These are phyloP conservation scores for Varecia variegata DNA, from an alignment of 2,797 vertebrate genomes.

Conservation along the genomic window DNA sequence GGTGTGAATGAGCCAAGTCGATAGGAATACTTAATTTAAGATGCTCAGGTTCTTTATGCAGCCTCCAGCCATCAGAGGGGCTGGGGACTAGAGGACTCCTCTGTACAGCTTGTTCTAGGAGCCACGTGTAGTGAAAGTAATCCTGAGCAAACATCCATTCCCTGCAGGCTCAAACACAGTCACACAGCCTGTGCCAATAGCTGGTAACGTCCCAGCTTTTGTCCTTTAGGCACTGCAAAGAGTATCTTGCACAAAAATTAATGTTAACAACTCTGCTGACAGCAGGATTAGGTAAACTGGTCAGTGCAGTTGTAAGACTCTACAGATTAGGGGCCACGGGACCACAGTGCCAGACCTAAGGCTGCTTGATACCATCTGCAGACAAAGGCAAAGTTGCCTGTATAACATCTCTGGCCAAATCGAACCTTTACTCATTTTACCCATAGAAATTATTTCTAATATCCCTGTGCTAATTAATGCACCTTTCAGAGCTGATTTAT, in stretches of 20 bases:
- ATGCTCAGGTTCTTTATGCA: neutral
- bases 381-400: neutral
- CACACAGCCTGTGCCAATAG: neutral
- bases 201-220: neutral
- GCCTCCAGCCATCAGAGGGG: neutral
- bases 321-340: fast-evolving
- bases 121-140: no score
- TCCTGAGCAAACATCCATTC: neutral
- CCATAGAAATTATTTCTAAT: neutral
- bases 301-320: neutral
- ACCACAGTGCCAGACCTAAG: neutral
- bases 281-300: neutral
- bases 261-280: no score
- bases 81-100: neutral
- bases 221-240: neutral
- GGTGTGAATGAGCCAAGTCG: neutral
- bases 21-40: neutral
- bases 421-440: neutral
- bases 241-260: neutral
- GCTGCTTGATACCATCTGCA: neutral
- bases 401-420: neutral
- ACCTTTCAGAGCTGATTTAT: neutral
- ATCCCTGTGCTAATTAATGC: neutral
- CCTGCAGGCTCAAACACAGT: neutral
- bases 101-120: neutral